Percentiles rank a stretch among this genome's conserved stretches.
Conservation (phyloP, 2,113 vertebrate species). For the Oryzias javanicus region DNA sequence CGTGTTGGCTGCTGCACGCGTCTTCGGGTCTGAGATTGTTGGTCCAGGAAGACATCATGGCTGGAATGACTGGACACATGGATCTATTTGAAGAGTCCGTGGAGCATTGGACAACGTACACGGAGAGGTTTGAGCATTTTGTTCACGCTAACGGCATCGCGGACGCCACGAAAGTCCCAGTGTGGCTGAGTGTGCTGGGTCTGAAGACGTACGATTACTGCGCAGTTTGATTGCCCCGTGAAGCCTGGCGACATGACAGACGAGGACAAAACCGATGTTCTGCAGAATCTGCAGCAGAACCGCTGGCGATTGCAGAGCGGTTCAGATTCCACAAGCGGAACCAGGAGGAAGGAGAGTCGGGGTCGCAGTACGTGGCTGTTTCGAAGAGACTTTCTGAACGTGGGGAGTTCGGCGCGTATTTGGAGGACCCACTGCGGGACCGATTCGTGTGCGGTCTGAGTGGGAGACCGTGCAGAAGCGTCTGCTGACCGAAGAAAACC, state of each 20-base stretch:
- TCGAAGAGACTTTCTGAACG: neutral
- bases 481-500: neutral
- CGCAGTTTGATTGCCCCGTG: neutral
- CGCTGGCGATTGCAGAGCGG: no score
- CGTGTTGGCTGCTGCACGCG: no score
- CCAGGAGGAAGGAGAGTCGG: neutral
- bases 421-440: neutral
- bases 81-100: no score
- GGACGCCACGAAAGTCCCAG: neutral
- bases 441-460: slow-evolving; percentile 1
- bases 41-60: no score
- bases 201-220: neutral
- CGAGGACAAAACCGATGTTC: no score
- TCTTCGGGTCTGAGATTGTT: no score
- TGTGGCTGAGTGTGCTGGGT: neutral
- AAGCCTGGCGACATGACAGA: neutral
- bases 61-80: no score
- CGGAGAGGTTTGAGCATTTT: no score
- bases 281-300: neutral
- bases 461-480: neutral
- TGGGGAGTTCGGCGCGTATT: neutral
- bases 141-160: neutral
- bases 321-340: neutral
- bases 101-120: no score
- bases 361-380: no score